Percentiles rank a stretch among this genome's conserved stretches.
Evolutionary conservation across 53 echinoderm and acorn worm genomes (phyloP).

Genomic region (Stichopus horrens): DNA sequence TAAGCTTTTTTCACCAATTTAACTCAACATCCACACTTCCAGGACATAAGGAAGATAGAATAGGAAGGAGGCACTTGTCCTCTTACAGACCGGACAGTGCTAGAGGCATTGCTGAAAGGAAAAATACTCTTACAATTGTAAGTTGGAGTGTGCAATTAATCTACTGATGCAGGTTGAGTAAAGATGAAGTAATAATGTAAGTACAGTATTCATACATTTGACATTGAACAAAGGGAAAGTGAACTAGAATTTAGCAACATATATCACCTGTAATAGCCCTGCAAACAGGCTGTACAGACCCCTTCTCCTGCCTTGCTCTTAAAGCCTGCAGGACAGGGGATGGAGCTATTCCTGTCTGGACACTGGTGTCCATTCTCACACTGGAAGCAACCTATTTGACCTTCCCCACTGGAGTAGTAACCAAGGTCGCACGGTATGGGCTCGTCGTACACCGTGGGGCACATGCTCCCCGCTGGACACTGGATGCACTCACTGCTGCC

Average conservation of each 20-base stretch:
- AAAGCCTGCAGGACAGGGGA: conserved; percentile 75
- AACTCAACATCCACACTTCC: too few species aligned
- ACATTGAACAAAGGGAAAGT: background rate
- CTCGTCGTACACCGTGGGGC: conserved; percentile 79
- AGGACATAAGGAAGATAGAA: too few species aligned
- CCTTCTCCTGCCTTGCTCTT: conserved; percentile 77
- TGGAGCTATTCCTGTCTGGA: conserved; percentile 69
- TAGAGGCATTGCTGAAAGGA: too few species aligned
- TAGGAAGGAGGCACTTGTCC: too few species aligned
- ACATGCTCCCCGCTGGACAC: conserved; percentile 82
- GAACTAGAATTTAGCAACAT: background rate
- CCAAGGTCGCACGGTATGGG: conserved; percentile 79
- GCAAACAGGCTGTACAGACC: conserved; percentile 63
- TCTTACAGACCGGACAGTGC: too few species aligned
- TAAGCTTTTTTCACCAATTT: too few species aligned
- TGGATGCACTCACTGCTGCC: conserved; percentile 72
- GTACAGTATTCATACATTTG: too few species aligned
- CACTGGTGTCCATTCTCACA: conserved; percentile 83
- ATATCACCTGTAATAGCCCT: conserved; percentile 84
- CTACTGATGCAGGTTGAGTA: too few species aligned
- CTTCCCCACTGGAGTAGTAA: conserved; percentile 76
- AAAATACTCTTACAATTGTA: too few species aligned
- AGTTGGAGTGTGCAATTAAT: too few species aligned
- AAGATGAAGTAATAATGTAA: too few species aligned
- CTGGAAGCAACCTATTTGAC: conserved; percentile 71